Percentiles rank a stretch among this genome's conserved stretches.
Conservation (phyloP, 1,140 invertebrate genomes). For the Leptinotarsa lineolata region DNA sequence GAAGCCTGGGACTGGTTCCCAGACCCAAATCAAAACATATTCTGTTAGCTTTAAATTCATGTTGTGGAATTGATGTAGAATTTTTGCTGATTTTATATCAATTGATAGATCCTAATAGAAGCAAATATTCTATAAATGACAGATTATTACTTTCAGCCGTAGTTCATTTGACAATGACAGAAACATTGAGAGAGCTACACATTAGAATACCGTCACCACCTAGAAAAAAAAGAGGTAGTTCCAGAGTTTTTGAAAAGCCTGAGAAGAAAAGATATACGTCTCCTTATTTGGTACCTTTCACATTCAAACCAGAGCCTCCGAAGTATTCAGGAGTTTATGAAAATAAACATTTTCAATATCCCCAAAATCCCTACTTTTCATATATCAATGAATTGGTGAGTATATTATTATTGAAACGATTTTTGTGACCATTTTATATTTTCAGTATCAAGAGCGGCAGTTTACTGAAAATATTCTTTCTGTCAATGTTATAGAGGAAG, state of each 20-base stretch:
- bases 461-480: conserved; percentile 10
- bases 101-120: conserved; percentile 40
- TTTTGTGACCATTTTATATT: neutral
- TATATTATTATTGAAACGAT: neutral
- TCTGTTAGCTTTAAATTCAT: conserved; percentile 40
- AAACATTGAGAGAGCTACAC: conserved; percentile 51
- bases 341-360: conserved; percentile 45
- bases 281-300: conserved; percentile 47
- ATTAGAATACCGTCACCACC: conserved; percentile 53
- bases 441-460: neutral
- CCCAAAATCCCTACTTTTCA: conserved; percentile 50
- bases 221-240: conserved; percentile 4
- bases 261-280: conserved; percentile 34
- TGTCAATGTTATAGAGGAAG: neutral
- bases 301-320: conserved; percentile 38
- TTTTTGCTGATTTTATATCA: conserved; percentile 51
- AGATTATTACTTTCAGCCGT: conserved; percentile 48
- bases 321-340: conserved; percentile 44
- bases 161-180: conserved; percentile 47
- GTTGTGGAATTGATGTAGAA: conserved; percentile 45
- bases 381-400: conserved; percentile 37
- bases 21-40: conserved; percentile 42
- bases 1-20: conserved; percentile 44
- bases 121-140: conserved; percentile 39
- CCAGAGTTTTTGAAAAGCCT: conserved; percentile 18